Base-by-base conservation (phyloP, 2,888 invertebrate genomes). In the Trichacis sp. region DNA sequence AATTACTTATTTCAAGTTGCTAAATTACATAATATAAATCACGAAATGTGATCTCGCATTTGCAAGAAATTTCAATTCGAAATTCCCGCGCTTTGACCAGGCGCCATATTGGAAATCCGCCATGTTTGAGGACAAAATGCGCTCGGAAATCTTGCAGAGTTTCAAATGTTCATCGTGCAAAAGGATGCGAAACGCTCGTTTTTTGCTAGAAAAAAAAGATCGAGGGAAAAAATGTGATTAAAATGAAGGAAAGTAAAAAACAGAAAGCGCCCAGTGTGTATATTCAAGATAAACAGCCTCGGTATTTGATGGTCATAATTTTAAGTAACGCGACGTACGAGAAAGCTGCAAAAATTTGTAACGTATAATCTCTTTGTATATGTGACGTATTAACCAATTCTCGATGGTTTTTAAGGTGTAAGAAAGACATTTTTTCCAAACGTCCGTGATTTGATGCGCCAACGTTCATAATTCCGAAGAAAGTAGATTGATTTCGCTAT, bases 341-440 rank as follows among this genome's bases (percentile, higher is more conserved):
- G 42, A 4, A n/a, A 42, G 11, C 18, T 42, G 42, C 48, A 47
- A 55, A 19, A 38, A 30, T 64, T 64, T 64, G 55, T 56, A 64
- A 52, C 56, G 40, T 64, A 30, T 64, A 64, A 64, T 59, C 64
- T 64, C 50, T 64, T 64, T 64, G 51, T 64, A 59, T n/a, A n/a
- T 64, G 58, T 59, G 29, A 59, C 59, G 55, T 64, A 24, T 33
- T 64, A 64, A 59, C 53, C 65, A n/a, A n/a, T 65, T 65, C 65
- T 65, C 50, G 48, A 46, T 65, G 65, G 60, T 60, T 60, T 65
- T 60, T 60, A 64, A 64, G 55, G 52, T 64, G 56, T n/a, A n/a
- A n/a, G n/a, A n/a, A n/a, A n/a, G n/a, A n/a, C 49, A 52, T 24
- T 3, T 24, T 45, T 60, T 61, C 50, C 51, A 65, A 49, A 58